Evolutionary conservation across 2,888 invertebrate species (phyloP), one percentile per base, ranked within the genome.

Genomic region (Dryomyza anilis): DNA sequence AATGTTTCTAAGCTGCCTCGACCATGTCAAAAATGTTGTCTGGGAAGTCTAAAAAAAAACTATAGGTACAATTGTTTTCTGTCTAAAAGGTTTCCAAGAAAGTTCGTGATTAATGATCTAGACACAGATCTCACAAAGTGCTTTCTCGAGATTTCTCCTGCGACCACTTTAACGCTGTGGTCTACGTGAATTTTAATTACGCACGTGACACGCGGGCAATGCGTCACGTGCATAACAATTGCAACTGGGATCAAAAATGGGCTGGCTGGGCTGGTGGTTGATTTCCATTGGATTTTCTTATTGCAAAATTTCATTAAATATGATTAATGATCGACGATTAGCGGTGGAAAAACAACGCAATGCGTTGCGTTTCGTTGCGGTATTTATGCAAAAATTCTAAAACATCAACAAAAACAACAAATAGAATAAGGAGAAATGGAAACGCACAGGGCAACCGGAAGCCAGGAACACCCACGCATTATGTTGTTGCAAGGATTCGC

Each of bases 311-410:
- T 79, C 81, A 79, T 79, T 79, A 79, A 79, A 76, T 78, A 75
- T 81, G 78, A 79, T 81, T 79, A 81, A 79, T 79, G 81, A 73
- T 70, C 71, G 69, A 67, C 78, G 77, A 81, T 81, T 81, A 79
- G 73, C 67, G 61, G 63, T 65, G 1, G 16, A 10, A 3, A 25
- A 25, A 7, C 50, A 25, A 14, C 23, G 21, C 19, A n/a, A 36
- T 16, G 33, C 30, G n/a, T n/a, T n/a, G 30, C 30, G 30, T 16
- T 30, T 27, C 46, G 23, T 52, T 50, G 60, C 59, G 62, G 43
- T 55, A 46, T 64, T 43, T 43, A 67, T 56, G 67, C 65, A 63
- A 63, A 67, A 62, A 62, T 58, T 53, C 50, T 33, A 30, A 65
- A 19, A 30, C 58, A 52, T 19, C 58, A 50, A 52, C 43, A 16